These are phyloP conservation scores for Rhagoletis pomonella DNA, from an alignment of 1,140 invertebrate genomes.

Conservation along the genomic window DNA sequence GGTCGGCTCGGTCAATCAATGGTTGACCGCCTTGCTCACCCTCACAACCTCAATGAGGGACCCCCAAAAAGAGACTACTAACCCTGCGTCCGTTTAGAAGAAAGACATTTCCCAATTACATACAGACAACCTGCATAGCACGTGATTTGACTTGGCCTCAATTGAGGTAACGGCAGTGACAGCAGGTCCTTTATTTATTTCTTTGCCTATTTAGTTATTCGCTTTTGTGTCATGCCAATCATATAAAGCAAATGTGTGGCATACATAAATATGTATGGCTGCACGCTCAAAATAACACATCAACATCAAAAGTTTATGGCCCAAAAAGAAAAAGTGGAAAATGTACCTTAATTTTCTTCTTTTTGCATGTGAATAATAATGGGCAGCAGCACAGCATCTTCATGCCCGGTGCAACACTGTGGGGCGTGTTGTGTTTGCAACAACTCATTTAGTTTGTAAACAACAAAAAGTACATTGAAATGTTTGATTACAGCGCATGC, in stretches of 20 bases:
- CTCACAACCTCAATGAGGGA: neutral
- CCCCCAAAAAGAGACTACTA: neutral
- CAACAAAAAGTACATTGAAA: neutral
- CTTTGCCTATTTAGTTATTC: neutral
- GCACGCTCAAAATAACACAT: constrained; percentile 35
- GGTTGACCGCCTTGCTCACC: constrained; percentile 34
- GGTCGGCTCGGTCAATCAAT: neutral
- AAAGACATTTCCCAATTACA: neutral
- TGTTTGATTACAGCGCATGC: neutral
- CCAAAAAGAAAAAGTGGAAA: neutral
- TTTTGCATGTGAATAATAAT: neutral
- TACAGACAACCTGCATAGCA: constrained; percentile 18
- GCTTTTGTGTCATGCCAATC: constrained; percentile 21
- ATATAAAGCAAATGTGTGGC: neutral
- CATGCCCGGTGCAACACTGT: constrained; percentile 25
- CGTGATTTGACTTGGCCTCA: constrained; percentile 30
- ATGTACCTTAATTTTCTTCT: constrained; percentile 20
- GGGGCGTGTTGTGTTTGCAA: neutral
- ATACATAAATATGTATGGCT: neutral
- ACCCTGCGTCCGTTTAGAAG: neutral
- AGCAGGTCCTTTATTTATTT: constrained; percentile 12
- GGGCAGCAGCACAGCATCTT: neutral
- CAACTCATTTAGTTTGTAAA: constrained; percentile 35
- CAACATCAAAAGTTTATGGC: constrained; percentile 16
- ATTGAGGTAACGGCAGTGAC: constrained; percentile 43